These are phyloP conservation scores for Huso huso DNA, from an alignment of 2,797 vertebrate genomes.

Conservation along the genomic window DNA sequence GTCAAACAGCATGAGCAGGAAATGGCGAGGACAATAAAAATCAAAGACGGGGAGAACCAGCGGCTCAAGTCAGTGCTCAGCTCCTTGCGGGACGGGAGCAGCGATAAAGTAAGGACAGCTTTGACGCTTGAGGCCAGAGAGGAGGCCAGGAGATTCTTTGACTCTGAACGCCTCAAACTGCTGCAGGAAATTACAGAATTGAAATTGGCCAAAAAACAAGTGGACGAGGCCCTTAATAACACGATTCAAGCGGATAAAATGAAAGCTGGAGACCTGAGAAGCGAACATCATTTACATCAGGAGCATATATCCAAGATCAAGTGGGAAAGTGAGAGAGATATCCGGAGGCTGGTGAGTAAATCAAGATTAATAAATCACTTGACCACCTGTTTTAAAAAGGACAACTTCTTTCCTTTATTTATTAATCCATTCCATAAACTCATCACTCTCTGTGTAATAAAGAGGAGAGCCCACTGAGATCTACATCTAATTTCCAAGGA, in stretches of 20 bases:
- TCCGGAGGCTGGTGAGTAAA: slow-evolving; percentile 83
- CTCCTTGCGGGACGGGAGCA: slow-evolving; percentile 84
- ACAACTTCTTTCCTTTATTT: no score
- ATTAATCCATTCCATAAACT: no score
- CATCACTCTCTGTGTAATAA: no score
- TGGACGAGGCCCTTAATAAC: slow-evolving; percentile 88
- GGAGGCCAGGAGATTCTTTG: slow-evolving; percentile 93
- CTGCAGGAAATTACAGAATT: slow-evolving; percentile 89
- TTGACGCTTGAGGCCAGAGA: slow-evolving; percentile 89
- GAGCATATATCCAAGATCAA: slow-evolving; percentile 97
- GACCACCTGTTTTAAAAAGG: no score
- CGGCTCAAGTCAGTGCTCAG: slow-evolving; percentile 81
- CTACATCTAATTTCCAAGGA: no score
- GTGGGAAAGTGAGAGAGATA: slow-evolving; percentile 91
- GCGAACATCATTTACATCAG: slow-evolving; percentile 94
- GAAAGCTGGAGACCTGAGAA: slow-evolving; percentile 90
- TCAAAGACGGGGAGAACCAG: slow-evolving; percentile 91
- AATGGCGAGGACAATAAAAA: slow-evolving; percentile 81
- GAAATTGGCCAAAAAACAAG: slow-evolving; percentile 84
- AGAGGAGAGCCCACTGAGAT: no score
- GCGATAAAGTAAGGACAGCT: slow-evolving; percentile 90
- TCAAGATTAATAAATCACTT: no score
- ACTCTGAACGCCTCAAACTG: slow-evolving; percentile 89
- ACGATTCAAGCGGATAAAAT: slow-evolving; percentile 96
- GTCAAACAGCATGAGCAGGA: slow-evolving; percentile 93